These are phyloP conservation scores for Falcunculus frontatus DNA, from an alignment of 2,113 vertebrate genomes.

Conservation along the genomic window DNA sequence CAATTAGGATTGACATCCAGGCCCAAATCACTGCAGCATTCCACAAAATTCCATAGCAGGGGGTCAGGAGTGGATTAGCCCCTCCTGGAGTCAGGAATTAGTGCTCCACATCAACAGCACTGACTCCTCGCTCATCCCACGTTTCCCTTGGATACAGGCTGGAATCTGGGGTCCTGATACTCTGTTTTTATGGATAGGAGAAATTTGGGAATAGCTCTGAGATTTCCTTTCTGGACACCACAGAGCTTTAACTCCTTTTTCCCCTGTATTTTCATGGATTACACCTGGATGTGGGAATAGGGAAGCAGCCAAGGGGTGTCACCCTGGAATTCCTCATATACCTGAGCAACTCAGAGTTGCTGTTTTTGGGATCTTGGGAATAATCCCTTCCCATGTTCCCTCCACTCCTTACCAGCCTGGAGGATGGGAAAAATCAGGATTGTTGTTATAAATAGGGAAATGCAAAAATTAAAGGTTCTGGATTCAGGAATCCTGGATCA, in stretches of 20 bases:
- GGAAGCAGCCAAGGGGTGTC: not conserved
- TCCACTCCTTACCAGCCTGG: not conserved
- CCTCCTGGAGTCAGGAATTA: not conserved
- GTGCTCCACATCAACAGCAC: not conserved
- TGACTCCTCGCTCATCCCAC: not conserved
- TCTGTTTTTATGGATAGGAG: not conserved
- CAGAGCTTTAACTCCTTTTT: not conserved
- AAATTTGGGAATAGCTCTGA: not conserved
- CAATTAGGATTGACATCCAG: not conserved
- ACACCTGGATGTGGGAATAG: not conserved
- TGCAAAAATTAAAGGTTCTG: not conserved
- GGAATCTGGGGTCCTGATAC: not conserved
- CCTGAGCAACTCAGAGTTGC: not conserved
- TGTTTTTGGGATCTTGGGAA: not conserved
- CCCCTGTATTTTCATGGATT: not conserved
- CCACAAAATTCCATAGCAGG: not conserved
- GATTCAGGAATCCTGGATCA: not conserved
- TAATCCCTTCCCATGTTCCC: accelerated
- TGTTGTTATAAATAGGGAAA: not conserved
- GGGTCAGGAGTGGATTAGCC: not conserved
- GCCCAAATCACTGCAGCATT: not conserved
- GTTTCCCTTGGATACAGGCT: not conserved
- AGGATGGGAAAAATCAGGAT: not conserved
- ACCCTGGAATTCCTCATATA: not conserved
- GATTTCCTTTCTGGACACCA: not conserved